phyloP scores from a whole-genome alignment of 2,888 invertebrate genomes.

The Uloborus plumipes region DNA sequence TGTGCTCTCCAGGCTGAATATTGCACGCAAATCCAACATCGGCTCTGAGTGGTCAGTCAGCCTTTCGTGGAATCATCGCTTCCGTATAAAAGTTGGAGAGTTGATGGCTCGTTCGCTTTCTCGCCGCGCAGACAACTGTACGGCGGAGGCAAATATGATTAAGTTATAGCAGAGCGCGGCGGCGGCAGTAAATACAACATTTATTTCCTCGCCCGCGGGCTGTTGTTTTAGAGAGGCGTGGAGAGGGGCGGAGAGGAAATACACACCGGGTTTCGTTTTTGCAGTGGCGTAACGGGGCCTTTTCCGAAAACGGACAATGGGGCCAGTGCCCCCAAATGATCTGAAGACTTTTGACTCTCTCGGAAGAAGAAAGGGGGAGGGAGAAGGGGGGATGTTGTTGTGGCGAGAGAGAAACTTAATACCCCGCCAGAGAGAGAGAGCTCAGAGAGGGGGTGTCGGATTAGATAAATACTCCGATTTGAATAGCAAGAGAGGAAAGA shows the following conservation, averaged over 20 bases:
- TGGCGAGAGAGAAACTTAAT: conserved; percentile 58
- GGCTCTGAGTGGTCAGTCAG: too few species aligned
- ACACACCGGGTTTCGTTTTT: too few species aligned
- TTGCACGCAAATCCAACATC: too few species aligned
- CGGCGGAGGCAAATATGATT: conserved; percentile 57
- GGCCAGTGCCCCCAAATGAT: conserved; percentile 25
- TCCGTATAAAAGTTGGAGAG: not conserved
- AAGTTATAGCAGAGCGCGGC: conserved; percentile 58
- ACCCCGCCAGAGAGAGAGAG: conserved; percentile 29
- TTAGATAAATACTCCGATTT: conserved; percentile 65
- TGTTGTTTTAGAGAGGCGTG: conserved; percentile 58
- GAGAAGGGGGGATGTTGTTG: conserved; percentile 29
- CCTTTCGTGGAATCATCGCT: not conserved
- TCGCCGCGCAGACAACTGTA: conserved; percentile 16
- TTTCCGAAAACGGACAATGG: not conserved
- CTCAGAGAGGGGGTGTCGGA: conserved; percentile 26
- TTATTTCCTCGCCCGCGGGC: conserved; percentile 61
- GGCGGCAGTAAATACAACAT: conserved; percentile 63
- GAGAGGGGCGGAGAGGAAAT: conserved; percentile 1
- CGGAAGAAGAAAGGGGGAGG: conserved; percentile 32
- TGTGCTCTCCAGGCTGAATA: too few species aligned
- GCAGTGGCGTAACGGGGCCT: not conserved
- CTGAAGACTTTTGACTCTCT: not conserved
- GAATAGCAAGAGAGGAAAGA: conserved; percentile 46
- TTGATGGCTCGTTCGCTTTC: not conserved